phyloP scores from a whole-genome alignment of 2,888 invertebrate species.

The Eilema griseolum region DNA sequence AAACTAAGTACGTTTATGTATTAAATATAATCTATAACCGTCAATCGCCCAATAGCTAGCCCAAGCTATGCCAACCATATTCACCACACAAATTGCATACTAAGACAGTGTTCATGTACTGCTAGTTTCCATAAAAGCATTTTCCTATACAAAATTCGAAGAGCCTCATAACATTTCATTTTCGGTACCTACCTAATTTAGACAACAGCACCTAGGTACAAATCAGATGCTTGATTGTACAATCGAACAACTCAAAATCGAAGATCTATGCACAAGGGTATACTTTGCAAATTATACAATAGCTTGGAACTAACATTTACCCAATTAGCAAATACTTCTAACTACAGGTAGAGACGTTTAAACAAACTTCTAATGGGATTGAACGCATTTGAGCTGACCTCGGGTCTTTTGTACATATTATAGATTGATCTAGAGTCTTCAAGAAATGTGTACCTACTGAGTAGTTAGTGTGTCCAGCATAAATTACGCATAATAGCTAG shows the following conservation, averaged over 20 bases:
- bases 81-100: background rate
- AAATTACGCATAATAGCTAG: slow-evolving; percentile 36
- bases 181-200: too few relatives aligned
- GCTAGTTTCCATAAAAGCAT: background rate
- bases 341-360: slow-evolving; percentile 21
- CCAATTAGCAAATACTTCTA: slow-evolving; percentile 27
- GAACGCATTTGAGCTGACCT: slow-evolving; percentile 28
- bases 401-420: slow-evolving; percentile 25
- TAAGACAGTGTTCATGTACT: background rate
- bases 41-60: too few relatives aligned
- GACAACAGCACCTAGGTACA: too few relatives aligned
- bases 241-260: slow-evolving; percentile 31
- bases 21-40: too few relatives aligned
- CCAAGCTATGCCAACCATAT: too few relatives aligned
- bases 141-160: too few relatives aligned
- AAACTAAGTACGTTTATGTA: background rate
- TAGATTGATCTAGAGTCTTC: slow-evolving; percentile 36
- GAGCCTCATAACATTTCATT: background rate
- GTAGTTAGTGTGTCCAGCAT: slow-evolving; percentile 35
- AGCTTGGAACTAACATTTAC: slow-evolving; percentile 9
- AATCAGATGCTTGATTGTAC: too few relatives aligned
- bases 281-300: slow-evolving; percentile 13
- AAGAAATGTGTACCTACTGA: slow-evolving; percentile 18
- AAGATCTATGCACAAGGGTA: slow-evolving; percentile 16
- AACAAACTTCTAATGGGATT: slow-evolving; percentile 37